Base-by-base conservation (phyloP, 2,888 invertebrate species). In the Epirrhoe tristata region DNA sequence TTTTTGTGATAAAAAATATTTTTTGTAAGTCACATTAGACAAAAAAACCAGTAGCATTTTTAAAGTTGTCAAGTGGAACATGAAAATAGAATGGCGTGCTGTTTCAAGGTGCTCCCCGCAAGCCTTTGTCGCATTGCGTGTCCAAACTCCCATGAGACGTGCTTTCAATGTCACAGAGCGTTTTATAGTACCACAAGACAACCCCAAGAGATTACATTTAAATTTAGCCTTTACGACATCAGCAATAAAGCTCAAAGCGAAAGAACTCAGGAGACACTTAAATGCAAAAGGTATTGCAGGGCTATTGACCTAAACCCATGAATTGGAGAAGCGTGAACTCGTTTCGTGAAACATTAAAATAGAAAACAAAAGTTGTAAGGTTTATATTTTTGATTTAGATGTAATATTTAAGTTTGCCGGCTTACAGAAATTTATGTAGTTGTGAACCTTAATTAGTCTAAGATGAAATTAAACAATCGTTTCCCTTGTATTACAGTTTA, bases 101-200 rank as follows among this genome's bases (percentile, higher is more conserved):
- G 39, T 43, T 43, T 34, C 34, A 34, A 34, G 50, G 50, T 50
- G 17, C 50, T 58, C 17, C 74, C 69, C 70, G 54, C 36, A 58
- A 36, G 10, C 1, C 48, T 24, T 48, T 76, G 82, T 77, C 82
- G 82, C 82, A 83, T 77, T 81, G 82, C 82, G 83, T 83, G 83
- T 77, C 76, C 75, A 46, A 59, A 60, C 70, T 76, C 80, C 77
- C 81, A 52, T 7, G 80, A 74, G 84, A 75, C 76, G 55, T 36
- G 43, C 55, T 67, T 79, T 79, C 71, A 57, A 56, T 51, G 56
- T 31, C 51, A 16, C 55, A 54, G 58, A 50, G 16, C 36, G 24
- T 24, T 66, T 70, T 70, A 70, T 73, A 61, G 72, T 74, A 70
- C 71, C 34, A 39, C 53, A 53, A 63, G 73, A 71, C 64, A 67